Percentiles rank a stretch among this genome's conserved stretches.
phyloP scores from a whole-genome alignment of 2,797 vertebrate species.

The Semaprochilodus insignis region DNA sequence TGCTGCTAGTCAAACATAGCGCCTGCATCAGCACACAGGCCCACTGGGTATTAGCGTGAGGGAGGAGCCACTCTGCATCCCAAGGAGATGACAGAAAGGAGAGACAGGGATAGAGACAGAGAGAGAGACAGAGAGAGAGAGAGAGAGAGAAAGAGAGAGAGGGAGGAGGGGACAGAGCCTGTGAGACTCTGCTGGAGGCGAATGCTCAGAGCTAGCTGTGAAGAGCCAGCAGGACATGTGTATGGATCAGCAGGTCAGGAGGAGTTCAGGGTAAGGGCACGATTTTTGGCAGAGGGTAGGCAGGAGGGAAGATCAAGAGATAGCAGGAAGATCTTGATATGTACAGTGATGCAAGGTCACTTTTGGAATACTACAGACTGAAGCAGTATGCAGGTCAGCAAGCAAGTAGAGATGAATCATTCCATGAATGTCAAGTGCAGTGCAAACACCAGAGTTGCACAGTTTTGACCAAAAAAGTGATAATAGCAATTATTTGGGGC shows the following conservation, averaged over 20 bases:
- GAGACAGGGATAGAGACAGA: neutral
- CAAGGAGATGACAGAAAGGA: conserved; percentile 47
- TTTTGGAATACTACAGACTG: neutral
- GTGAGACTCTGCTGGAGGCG: conserved; percentile 10
- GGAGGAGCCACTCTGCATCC: conserved; percentile 46
- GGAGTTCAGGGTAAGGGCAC: conserved; percentile 19
- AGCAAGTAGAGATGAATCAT: neutral
- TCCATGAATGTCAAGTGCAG: conserved; percentile 10
- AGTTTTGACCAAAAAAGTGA: neutral
- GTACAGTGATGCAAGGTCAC: neutral
- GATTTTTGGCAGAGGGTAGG: conserved; percentile 36
- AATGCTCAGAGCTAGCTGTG: conserved; percentile 34
- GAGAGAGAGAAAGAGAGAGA: neutral
- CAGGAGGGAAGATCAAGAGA: conserved; percentile 34
- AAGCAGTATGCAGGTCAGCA: conserved; percentile 23
- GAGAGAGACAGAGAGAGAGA: neutral
- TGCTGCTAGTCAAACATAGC: conserved; percentile 62
- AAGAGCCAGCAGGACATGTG: conserved; percentile 40
- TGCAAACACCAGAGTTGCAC: neutral
- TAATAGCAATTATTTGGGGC: neutral
- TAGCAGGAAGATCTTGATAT: conserved; percentile 1
- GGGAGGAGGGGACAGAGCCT: neutral
- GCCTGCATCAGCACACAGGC: conserved; percentile 54
- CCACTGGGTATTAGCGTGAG: conserved; percentile 53
- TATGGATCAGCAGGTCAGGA: conserved; percentile 46